Percentiles rank a stretch among this genome's conserved stretches.
These are phyloP conservation scores for Drosophila nr. fundita DNA, from an alignment of 2,888 invertebrate genomes.

Conservation along the genomic window DNA sequence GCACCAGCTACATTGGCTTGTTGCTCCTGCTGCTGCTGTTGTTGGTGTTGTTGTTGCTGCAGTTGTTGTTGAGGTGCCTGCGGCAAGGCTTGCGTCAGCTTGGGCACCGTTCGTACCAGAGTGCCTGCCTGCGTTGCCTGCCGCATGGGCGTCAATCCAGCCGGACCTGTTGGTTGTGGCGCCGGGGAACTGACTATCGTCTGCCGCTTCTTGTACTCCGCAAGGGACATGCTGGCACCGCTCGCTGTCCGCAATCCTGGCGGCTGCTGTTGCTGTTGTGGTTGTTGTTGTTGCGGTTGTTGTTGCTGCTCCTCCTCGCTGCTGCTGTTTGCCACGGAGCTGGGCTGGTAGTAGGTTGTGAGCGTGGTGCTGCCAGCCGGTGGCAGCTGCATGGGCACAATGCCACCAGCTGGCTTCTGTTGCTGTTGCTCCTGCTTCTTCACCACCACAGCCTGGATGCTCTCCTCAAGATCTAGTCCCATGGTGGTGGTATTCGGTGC, in stretches of 20 bases:
- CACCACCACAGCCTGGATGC: constrained; percentile 83
- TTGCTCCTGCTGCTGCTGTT: constrained; percentile 20
- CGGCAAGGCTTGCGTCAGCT: constrained; percentile 37
- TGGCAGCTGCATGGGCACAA: constrained; percentile 35
- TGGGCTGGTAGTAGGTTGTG: constrained; percentile 75
- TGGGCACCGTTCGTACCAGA: constrained; percentile 63
- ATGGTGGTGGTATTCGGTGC: constrained; percentile 42
- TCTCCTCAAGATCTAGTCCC: constrained; percentile 83
- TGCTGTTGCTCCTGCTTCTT: constrained; percentile 82
- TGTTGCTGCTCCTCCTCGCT: constrained; percentile 79
- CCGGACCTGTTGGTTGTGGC: constrained; percentile 37
- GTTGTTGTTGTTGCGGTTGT: constrained; percentile 17
- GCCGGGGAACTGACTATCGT: constrained; percentile 42
- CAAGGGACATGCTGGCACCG: constrained; percentile 81
- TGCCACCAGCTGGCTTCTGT: constrained; percentile 27
- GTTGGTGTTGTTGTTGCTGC: constrained; percentile 22
- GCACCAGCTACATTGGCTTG: constrained; percentile 14
- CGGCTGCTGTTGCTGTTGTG: constrained; percentile 41
- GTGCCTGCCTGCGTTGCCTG: constrained; percentile 40
- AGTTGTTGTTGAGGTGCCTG: constrained; percentile 35
- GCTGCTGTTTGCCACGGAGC: constrained; percentile 48
- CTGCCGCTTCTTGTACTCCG: constrained; percentile 83
- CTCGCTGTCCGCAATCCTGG: constrained; percentile 74
- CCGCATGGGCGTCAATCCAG: constrained; percentile 46
- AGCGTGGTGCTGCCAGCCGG: constrained; percentile 71